These are phyloP conservation scores for Strigamia crassipes DNA, from an alignment of 2,888 invertebrate genomes.

Conservation along the genomic window DNA sequence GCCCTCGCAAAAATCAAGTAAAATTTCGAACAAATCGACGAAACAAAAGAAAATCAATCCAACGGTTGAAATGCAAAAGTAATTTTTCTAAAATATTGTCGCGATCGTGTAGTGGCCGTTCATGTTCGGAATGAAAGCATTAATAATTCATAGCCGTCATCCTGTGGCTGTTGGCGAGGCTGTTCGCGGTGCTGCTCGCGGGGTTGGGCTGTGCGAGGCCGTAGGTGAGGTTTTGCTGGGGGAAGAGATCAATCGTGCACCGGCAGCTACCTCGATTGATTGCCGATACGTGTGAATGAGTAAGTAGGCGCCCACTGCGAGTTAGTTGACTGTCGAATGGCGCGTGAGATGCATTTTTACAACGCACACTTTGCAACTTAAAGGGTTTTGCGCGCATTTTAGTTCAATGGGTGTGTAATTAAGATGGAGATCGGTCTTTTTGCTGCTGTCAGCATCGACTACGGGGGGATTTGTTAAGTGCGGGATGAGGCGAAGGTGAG, in stretches of 20 bases:
- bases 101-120: not conserved
- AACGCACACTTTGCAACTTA: no score
- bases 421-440: no score
- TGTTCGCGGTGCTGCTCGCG: slow-evolving; percentile 2
- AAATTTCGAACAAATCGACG: no score
- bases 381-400: no score
- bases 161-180: slow-evolving; percentile 6
- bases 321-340: not conserved
- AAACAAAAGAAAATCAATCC: no score
- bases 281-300: slow-evolving; percentile 40
- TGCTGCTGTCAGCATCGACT: no score
- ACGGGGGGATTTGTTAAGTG: no score
- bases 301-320: slow-evolving; percentile 26
- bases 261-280: slow-evolving; percentile 33
- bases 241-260: slow-evolving; percentile 35
- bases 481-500: no score
- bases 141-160: slow-evolving; percentile 3
- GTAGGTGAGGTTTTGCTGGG: not conserved
- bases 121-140: not conserved
- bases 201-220: not conserved
- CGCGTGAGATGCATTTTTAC: not conserved
- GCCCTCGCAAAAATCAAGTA: no score
- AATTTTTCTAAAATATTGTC: not conserved
- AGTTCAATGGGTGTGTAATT: no score
- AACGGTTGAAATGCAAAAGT: no score